Conservation (phyloP, 2,113 vertebrate genomes). For the Platysternon megacephalum region DNA sequence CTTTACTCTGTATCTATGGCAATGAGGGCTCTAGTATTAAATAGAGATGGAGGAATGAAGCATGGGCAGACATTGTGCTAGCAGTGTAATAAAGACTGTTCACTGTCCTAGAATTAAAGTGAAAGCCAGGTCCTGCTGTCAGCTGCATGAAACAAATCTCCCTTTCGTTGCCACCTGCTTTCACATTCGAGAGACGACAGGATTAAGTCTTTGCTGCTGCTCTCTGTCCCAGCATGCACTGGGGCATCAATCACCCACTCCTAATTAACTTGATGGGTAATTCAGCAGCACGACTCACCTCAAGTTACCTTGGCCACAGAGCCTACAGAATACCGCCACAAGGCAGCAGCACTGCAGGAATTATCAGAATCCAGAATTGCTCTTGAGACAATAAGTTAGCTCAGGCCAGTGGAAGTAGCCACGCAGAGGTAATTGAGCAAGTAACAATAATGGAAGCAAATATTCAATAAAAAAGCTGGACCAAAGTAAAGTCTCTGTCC, state of each 20-base stretch:
- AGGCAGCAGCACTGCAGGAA: constrained; percentile 42
- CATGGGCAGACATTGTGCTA: neutral
- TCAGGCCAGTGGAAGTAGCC: constrained; percentile 61
- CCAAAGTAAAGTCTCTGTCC: constrained; percentile 67
- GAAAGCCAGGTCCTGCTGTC: neutral
- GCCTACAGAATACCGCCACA: constrained; percentile 27
- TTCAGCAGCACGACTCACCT: constrained; percentile 62
- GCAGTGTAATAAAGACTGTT: neutral
- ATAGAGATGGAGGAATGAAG: rapidly evolving
- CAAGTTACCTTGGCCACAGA: constrained; percentile 47
- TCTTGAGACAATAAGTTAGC: constrained; percentile 52
- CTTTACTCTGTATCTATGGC: neutral
- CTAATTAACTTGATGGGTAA: constrained; percentile 47
- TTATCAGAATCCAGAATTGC: constrained; percentile 66
- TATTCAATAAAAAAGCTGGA: constrained; percentile 56
- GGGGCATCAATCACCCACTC: constrained; percentile 39
- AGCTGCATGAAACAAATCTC: neutral
- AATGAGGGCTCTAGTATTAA: rapidly evolving
- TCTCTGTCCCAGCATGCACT: constrained; percentile 1
- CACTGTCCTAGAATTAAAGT: neutral
- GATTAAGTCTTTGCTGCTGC: neutral
- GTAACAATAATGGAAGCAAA: constrained; percentile 64
- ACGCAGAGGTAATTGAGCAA: constrained; percentile 67
- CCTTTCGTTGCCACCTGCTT: neutral
- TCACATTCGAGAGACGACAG: neutral